phyloP scores from a whole-genome alignment of 2,888 invertebrate genomes.

The Heliconius charithonia region DNA sequence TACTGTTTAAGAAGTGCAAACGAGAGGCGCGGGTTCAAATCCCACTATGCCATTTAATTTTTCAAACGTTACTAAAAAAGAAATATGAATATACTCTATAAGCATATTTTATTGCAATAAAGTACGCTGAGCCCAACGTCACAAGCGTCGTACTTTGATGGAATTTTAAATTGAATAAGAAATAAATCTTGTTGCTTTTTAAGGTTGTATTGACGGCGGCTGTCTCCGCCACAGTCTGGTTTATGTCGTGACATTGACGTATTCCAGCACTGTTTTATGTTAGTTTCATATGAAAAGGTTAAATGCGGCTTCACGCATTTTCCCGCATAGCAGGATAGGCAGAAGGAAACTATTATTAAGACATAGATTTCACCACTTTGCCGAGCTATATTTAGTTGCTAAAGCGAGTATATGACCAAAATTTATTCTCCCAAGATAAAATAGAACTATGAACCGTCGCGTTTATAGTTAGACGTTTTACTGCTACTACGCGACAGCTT shows the following conservation, averaged over 20 bases:
- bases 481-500: too few relatives aligned
- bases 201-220: constrained; percentile 63
- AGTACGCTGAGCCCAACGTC: constrained; percentile 42
- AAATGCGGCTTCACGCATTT: constrained; percentile 4
- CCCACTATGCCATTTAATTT: too few relatives aligned
- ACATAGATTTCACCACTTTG: too few relatives aligned
- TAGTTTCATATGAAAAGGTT: constrained; percentile 23
- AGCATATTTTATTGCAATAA: constrained; percentile 33
- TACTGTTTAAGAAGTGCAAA: too few relatives aligned
- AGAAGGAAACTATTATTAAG: too few relatives aligned
- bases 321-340: neutral
- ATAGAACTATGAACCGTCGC: too few relatives aligned
- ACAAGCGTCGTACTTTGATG: constrained; percentile 51
- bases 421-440: too few relatives aligned
- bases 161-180: constrained; percentile 74
- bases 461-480: too few relatives aligned
- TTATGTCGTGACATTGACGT: constrained; percentile 42
- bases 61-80: too few relatives aligned
- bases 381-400: too few relatives aligned
- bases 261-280: constrained; percentile 34
- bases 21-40: too few relatives aligned
- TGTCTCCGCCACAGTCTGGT: constrained; percentile 47
- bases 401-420: too few relatives aligned
- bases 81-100: neutral
- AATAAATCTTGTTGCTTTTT: constrained; percentile 74